Evolutionary conservation across 37 sponge, comb jelly and placozoan species (phyloP), one percentile per base, ranked within the genome.

Genomic region (Spongilla lacustris): DNA sequence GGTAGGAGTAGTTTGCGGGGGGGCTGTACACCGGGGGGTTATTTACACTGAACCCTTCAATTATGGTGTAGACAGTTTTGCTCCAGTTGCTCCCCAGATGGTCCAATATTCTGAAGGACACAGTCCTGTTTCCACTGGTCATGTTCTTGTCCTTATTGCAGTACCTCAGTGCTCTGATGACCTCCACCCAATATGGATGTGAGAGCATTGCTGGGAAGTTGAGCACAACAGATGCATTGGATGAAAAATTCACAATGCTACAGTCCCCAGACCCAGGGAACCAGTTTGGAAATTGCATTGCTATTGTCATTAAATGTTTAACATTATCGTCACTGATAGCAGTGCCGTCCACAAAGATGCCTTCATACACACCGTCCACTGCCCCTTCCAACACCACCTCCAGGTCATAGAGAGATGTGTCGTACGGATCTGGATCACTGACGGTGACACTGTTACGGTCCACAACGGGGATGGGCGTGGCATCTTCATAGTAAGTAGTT

Each of bases 111-210:
- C 80, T 36, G 85, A 96, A 91, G 34, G 85, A 75, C 68, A 94
- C 78, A 50, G 46, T 87, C 49, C 97, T 38, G 19, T 71, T 69
- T 0, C 92, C 97, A 49, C 67, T 76, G 17, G 78, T 71, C 2
- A 94, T 83, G 73, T 93, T 69, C 9, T 94, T 79, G 41, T 96
- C 97, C 3, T 83, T 33, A 79, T 96, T 94, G 76, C 97, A 96
- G 81, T 96, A 96, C 19, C 86, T 84, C 36, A 96, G 74, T 8
- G 92, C 86, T 25, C 73, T 73, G 22, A 96, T 41, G 0, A 88
- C 88, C 33, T 73, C 73, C 38, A 68, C 81, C 90, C 92, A 89
- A 4, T 92, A 73, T n/a, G 25, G 3, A 19, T 90, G 78, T 30
- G 78, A 36, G 49, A 93, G 86, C 67, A 36, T 76, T 19, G 79